These are phyloP conservation scores for Rhinopomastus cyanomelas DNA, from an alignment of 2,113 vertebrate genomes.

Conservation along the genomic window DNA sequence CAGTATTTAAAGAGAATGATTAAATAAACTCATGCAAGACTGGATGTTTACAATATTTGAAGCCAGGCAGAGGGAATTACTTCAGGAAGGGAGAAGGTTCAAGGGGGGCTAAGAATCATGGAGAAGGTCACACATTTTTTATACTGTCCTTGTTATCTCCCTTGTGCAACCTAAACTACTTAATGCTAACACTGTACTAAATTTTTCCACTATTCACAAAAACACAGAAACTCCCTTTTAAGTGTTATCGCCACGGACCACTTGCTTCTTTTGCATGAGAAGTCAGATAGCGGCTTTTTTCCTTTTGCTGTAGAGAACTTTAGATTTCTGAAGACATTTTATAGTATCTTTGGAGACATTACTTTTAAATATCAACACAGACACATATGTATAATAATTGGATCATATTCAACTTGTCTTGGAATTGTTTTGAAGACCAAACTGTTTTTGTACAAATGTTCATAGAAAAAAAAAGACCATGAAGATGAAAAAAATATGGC, in stretches of 20 bases:
- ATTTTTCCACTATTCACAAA: not conserved
- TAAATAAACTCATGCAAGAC: not conserved
- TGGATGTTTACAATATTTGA: not conserved
- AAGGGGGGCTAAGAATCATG: not conserved
- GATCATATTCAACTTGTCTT: not conserved
- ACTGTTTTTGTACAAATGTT: not conserved
- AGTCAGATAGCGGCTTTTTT: not conserved
- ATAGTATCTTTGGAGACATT: not conserved
- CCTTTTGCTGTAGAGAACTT: not conserved
- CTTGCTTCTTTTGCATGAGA: not conserved
- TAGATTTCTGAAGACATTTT: not conserved
- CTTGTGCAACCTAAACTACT: not conserved
- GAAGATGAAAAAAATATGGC: not conserved
- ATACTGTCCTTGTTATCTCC: not conserved
- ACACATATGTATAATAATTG: not conserved
- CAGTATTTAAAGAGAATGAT: not conserved
- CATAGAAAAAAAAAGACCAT: not conserved
- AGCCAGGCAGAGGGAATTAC: not conserved
- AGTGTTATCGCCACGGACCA: not conserved
- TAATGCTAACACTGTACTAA: not conserved
- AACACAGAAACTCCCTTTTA: rapidly evolving
- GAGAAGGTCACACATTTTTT: not conserved
- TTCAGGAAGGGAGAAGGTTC: not conserved
- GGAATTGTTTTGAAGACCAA: not conserved
- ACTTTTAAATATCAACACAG: not conserved